Conservation (phyloP, 2,888 invertebrate genomes). For the Malthinus seriepunctatus region DNA sequence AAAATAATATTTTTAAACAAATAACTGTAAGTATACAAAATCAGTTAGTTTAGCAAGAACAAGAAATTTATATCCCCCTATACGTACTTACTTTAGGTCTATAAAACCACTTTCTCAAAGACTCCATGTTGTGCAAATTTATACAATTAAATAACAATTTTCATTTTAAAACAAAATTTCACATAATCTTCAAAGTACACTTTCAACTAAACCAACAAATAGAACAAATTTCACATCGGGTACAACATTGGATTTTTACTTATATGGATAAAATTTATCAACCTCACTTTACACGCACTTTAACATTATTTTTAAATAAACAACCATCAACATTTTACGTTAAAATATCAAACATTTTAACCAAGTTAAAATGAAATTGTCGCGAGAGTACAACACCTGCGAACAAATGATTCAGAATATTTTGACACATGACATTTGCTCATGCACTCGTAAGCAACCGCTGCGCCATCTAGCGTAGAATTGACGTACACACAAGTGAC, state of each 20-base stretch:
- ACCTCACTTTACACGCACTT: background rate
- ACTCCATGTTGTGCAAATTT: slow-evolving; percentile 31
- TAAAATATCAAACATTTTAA: slow-evolving; percentile 2
- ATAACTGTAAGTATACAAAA: too few species aligned
- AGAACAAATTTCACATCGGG: too few species aligned
- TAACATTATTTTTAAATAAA: background rate
- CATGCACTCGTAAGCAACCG: background rate
- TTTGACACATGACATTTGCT: slow-evolving; percentile 9
- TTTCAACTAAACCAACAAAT: background rate
- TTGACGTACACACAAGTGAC: too few species aligned
- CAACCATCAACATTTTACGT: background rate
- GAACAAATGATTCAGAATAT: slow-evolving; percentile 12
- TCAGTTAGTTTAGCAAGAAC: too few species aligned
- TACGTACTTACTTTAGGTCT: slow-evolving; percentile 37
- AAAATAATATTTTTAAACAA: too few species aligned
- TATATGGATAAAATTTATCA: background rate
- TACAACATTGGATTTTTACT: background rate
- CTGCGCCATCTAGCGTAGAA: background rate
- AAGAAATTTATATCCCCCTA: too few species aligned
- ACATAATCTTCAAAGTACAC: slow-evolving; percentile 3
- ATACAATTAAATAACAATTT: slow-evolving; percentile 7
- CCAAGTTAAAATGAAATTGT: background rate
- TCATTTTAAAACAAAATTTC: background rate
- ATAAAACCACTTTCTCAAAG: slow-evolving; percentile 40
- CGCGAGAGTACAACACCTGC: slow-evolving; percentile 6